Percentiles rank a stretch among this genome's conserved stretches.
Evolutionary conservation across 1,140 invertebrate genomes (phyloP).

Genomic region (Brachionus manjavacas): DNA sequence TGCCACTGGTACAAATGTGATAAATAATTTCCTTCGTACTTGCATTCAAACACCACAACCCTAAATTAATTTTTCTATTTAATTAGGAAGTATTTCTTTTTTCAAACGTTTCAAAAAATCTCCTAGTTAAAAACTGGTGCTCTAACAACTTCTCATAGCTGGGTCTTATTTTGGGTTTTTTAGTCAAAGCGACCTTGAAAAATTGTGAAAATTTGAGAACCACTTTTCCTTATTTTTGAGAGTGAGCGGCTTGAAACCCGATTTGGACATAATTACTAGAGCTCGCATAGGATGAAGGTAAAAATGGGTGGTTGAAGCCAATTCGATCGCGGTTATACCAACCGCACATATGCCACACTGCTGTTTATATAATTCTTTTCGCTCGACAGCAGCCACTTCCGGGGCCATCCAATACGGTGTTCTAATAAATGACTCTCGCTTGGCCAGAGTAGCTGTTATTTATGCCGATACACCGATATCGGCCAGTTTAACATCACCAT

Average conservation of each 20-base stretch:
- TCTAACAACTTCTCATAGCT: slow-evolving; percentile 76
- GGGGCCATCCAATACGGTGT: slow-evolving; percentile 88
- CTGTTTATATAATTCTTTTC: slow-evolving; percentile 97
- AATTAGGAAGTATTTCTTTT: background rate
- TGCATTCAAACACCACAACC: slow-evolving; percentile 27
- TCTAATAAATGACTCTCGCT: slow-evolving; percentile 98
- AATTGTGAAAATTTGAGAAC: slow-evolving; percentile 81
- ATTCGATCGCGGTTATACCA: slow-evolving; percentile 95
- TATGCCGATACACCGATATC: slow-evolving; percentile 99
- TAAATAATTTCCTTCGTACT: slow-evolving; percentile 16
- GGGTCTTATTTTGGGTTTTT: slow-evolving; percentile 98
- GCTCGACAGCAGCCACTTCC: slow-evolving; percentile 95
- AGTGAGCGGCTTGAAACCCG: slow-evolving; percentile 92
- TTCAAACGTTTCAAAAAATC: background rate
- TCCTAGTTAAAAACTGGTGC: background rate
- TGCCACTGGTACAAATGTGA: slow-evolving; percentile 50
- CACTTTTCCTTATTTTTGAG: slow-evolving; percentile 93
- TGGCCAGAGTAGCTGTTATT: slow-evolving; percentile 97
- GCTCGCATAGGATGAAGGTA: slow-evolving; percentile 96
- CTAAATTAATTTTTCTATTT: background rate
- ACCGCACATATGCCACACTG: slow-evolving; percentile 99
- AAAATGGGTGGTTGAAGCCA: slow-evolving; percentile 97
- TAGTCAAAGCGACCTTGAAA: slow-evolving; percentile 95
- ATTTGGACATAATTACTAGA: slow-evolving; percentile 96
- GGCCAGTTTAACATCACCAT: slow-evolving; percentile 93